phyloP scores from a whole-genome alignment of 2,113 vertebrate genomes.

The Antidorcas marsupialis region DNA sequence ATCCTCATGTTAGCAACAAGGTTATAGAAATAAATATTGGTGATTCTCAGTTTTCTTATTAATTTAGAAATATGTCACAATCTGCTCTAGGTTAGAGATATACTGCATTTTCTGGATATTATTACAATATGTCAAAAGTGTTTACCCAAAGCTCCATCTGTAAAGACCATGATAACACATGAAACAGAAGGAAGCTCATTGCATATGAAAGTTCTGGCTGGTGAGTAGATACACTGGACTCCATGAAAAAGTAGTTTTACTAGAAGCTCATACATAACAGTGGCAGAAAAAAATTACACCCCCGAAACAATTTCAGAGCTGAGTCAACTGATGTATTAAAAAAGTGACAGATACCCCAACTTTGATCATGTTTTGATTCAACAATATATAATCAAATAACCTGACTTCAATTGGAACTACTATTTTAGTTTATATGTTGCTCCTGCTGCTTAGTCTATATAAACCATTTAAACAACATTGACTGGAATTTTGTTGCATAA shows the following conservation, averaged over 20 bases:
- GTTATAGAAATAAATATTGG: neutral
- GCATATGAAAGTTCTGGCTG: neutral
- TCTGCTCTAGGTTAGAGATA: neutral
- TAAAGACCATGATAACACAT: neutral
- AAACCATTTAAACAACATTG: neutral
- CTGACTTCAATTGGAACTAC: neutral
- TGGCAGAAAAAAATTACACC: neutral
- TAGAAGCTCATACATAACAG: neutral
- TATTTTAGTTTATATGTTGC: neutral
- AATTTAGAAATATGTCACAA: neutral
- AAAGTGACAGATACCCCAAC: neutral
- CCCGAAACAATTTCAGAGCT: neutral
- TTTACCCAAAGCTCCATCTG: neutral
- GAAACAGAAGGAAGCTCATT: neutral
- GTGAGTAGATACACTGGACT: neutral
- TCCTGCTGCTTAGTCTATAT: neutral
- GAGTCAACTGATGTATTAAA: neutral
- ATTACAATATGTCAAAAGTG: neutral
- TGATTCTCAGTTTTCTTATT: neutral
- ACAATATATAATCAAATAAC: neutral
- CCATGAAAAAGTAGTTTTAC: neutral
- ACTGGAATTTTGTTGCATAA: neutral
- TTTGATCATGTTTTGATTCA: neutral
- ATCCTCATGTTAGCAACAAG: neutral
- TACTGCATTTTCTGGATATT: neutral